Evolutionary conservation across 2,113 vertebrate species (phyloP).

Genomic region (Origma solitaria): DNA sequence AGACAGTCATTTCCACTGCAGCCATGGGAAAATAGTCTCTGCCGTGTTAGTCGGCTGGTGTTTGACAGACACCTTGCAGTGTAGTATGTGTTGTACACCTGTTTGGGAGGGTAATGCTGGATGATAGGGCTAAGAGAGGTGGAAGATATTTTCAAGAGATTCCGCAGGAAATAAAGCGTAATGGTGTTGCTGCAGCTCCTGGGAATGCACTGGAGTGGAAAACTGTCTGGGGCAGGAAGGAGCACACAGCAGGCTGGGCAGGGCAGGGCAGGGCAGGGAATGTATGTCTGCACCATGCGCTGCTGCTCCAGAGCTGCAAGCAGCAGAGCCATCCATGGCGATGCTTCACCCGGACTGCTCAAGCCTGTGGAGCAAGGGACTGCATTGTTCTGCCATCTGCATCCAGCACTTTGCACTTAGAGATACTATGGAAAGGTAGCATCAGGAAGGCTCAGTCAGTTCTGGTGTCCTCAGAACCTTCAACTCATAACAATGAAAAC

Average conservation of each 20-base stretch:
- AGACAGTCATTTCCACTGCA: not conserved
- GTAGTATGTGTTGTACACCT: rapidly evolving
- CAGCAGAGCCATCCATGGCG: not conserved
- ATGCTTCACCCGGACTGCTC: not conserved
- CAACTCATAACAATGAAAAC: not conserved
- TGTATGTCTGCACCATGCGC: rapidly evolving
- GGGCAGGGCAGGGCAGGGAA: not conserved
- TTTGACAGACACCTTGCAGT: not conserved
- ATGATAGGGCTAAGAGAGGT: not conserved
- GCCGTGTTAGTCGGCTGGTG: rapidly evolving
- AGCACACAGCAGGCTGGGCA: not conserved
- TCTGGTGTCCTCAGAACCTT: not conserved
- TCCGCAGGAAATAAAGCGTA: not conserved
- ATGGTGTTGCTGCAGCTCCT: not conserved
- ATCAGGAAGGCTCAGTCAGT: not conserved
- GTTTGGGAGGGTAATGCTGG: not conserved
- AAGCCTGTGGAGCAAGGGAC: not conserved
- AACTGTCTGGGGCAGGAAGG: not conserved
- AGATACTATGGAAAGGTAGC: not conserved
- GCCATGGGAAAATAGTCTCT: not conserved
- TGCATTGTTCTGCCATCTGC: not conserved
- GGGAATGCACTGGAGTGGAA: not conserved
- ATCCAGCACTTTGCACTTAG: not conserved
- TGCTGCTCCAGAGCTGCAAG: not conserved
- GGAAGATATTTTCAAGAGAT: not conserved